Conservation (phyloP, 2,797 vertebrate species). For the Fistularia tabacaria region DNA sequence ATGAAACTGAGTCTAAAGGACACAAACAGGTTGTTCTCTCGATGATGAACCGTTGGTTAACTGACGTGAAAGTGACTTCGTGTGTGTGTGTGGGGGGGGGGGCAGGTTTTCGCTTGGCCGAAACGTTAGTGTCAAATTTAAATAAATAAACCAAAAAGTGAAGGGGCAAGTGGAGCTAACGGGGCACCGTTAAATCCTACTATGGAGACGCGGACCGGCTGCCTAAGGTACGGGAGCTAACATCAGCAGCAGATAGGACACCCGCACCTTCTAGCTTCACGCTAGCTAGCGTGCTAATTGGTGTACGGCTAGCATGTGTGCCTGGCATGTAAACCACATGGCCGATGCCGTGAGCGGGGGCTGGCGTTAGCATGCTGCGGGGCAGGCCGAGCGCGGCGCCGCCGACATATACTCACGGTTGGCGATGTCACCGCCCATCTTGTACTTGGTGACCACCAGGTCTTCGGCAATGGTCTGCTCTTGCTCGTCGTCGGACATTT, state of each 20-base stretch:
- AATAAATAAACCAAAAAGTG: no score
- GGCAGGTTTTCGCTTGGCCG: no score
- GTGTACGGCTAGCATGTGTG: conserved; percentile 18
- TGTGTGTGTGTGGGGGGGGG: no score
- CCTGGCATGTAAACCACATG: conserved; percentile 62
- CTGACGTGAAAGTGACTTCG: no score
- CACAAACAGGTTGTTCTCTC: no score
- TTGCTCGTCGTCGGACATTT: conserved; percentile 88
- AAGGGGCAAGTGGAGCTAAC: no score
- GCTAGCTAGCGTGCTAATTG: conserved; percentile 11
- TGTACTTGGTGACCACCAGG: conserved; percentile 89
- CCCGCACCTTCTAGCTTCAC: conserved; percentile 20
- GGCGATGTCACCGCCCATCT: conserved; percentile 88
- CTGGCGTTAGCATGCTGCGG: conserved; percentile 20
- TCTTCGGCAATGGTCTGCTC: conserved; percentile 89
- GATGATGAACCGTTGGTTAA: no score
- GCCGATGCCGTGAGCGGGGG: conserved; percentile 19
- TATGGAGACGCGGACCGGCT: no score
- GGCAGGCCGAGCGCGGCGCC: conserved; percentile 30
- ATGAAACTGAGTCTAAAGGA: no score
- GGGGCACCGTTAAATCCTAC: no score
- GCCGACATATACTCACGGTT: conserved; percentile 76
- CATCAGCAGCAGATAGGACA: background rate
- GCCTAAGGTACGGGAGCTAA: background rate
- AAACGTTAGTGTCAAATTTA: no score